Percentiles rank a stretch among this genome's conserved stretches.
Conservation (phyloP, 2,888 invertebrate genomes). For the Melanophora roralis region DNA sequence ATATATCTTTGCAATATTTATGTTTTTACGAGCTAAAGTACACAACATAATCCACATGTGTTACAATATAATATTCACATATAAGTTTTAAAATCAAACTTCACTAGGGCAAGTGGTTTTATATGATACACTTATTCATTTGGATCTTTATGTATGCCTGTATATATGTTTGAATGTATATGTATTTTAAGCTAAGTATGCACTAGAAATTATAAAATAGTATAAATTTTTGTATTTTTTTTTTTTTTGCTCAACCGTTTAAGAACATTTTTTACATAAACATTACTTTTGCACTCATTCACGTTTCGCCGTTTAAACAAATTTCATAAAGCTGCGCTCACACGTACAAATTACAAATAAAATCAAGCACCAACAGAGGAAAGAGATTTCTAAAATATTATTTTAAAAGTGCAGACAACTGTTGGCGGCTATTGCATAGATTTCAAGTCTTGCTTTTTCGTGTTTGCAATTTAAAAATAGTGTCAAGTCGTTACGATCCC, state of each 20-base stretch:
- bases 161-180: too few species aligned
- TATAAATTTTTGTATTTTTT: too few species aligned
- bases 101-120: too few species aligned
- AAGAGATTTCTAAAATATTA: neutral
- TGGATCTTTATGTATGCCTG: too few species aligned
- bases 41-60: too few species aligned
- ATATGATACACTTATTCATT: too few species aligned
- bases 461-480: slow-evolving; percentile 65
- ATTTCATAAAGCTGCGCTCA: slow-evolving; percentile 21
- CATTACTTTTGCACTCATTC: slow-evolving; percentile 36
- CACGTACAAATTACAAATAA: neutral
- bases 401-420: slow-evolving; percentile 6
- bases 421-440: slow-evolving; percentile 4
- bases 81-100: too few species aligned
- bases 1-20: neutral
- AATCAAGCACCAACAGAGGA: neutral
- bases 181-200: too few species aligned
- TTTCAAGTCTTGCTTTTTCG: slow-evolving; percentile 61
- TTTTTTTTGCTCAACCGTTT: neutral
- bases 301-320: slow-evolving; percentile 18
- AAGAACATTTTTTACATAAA: slow-evolving; percentile 2
- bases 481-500: slow-evolving; percentile 61
- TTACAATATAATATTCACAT: slow-evolving; percentile 11
- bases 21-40: neutral
- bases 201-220: too few species aligned